phyloP scores from a whole-genome alignment of 2,113 vertebrate genomes.

The Xerus inauris region DNA sequence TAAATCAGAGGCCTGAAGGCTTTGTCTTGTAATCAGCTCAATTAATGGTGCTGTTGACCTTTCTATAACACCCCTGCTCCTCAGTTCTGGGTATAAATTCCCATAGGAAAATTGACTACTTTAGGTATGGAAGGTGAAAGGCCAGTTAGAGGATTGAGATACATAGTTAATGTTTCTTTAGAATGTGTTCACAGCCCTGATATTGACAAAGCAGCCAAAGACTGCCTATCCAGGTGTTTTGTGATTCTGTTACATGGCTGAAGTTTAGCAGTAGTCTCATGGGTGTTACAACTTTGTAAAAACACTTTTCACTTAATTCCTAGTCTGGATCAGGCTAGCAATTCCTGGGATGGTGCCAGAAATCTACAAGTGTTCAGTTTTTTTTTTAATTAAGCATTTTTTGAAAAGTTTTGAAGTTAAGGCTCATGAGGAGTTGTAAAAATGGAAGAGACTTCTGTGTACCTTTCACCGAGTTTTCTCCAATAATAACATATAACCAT shows the following conservation, averaged over 20 bases:
- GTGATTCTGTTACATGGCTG: conserved; percentile 9
- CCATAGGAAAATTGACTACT: neutral
- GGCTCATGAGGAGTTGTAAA: conserved; percentile 8
- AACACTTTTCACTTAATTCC: conserved; percentile 18
- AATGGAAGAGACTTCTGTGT: neutral
- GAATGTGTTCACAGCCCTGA: conserved; percentile 11
- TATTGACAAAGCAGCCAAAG: conserved; percentile 13
- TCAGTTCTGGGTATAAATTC: conserved; percentile 24
- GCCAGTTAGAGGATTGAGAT: neutral
- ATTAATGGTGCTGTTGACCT: conserved; percentile 64
- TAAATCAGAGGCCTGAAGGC: conserved; percentile 68
- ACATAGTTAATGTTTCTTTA: conserved; percentile 18
- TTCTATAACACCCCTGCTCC: conserved; percentile 57
- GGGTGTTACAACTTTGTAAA: conserved; percentile 33
- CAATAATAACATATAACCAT: neutral
- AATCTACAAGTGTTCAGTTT: neutral
- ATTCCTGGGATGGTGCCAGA: neutral
- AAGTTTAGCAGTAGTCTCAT: neutral
- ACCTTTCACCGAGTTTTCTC: neutral
- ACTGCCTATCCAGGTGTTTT: neutral
- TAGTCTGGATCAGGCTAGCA: neutral
- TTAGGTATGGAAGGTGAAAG: conserved; percentile 8
- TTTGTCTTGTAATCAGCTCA: conserved; percentile 74
- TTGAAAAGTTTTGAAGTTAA: neutral
- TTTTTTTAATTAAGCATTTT: conserved; percentile 39